Percentiles rank a stretch among this genome's conserved stretches.
Conservation (phyloP, 2,113 vertebrate species). For the Ptyas mucosa region DNA sequence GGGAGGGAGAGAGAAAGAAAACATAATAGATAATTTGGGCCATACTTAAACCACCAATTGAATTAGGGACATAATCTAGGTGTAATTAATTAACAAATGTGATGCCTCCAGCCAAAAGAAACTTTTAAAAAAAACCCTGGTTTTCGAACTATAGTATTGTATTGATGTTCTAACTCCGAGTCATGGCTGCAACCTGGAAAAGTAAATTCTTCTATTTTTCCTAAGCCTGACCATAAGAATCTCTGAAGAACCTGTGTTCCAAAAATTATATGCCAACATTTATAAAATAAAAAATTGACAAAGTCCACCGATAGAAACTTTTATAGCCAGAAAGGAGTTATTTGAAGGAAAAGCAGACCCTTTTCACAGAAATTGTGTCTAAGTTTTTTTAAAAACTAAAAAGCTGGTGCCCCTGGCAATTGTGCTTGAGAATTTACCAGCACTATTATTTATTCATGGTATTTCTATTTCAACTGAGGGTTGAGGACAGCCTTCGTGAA, state of each 20-base stretch:
- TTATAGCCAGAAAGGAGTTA: not conserved
- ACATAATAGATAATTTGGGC: not conserved
- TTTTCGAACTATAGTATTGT: not conserved
- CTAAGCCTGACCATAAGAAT: not conserved
- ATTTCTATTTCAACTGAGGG: not conserved
- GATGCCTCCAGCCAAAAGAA: not conserved
- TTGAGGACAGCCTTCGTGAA: not conserved
- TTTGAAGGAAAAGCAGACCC: not conserved
- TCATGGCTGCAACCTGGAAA: not conserved
- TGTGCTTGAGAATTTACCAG: not conserved
- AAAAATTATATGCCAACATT: not conserved
- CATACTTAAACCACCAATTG: slow-evolving; percentile 10
- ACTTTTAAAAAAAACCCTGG: not conserved
- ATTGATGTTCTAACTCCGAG: not conserved
- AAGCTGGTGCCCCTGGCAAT: not conserved
- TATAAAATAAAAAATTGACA: not conserved
- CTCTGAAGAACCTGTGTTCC: not conserved
- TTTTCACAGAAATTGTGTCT: not conserved
- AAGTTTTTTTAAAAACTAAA: not conserved
- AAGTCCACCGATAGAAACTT: not conserved
- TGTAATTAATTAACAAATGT: slow-evolving; percentile 13
- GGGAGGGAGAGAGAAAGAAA: not conserved
- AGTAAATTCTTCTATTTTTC: not conserved
- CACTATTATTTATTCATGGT: not conserved
- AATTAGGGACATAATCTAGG: slow-evolving; percentile 28